Evolutionary conservation across 2,797 vertebrate species (phyloP).

Genomic region (Eulemur albifrons): DNA sequence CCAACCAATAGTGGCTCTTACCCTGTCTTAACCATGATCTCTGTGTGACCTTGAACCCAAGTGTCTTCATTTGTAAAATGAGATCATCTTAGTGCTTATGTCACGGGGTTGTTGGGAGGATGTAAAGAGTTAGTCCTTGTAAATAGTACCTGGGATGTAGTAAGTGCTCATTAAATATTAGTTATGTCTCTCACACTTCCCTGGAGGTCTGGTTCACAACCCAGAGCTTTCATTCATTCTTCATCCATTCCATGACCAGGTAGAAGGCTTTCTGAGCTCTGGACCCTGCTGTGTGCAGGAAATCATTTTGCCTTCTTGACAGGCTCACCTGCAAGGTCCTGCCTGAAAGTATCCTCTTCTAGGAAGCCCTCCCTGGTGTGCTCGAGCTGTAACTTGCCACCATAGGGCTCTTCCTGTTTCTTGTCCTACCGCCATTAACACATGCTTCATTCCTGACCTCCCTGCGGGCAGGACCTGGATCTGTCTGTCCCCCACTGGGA

Average conservation of each 20-base stretch:
- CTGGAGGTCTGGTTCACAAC: background rate
- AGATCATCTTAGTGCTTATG: background rate
- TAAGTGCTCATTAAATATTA: background rate
- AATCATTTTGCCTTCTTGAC: background rate
- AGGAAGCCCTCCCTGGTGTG: background rate
- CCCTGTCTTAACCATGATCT: background rate
- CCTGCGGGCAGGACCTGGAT: background rate
- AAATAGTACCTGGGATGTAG: too few species aligned
- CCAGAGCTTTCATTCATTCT: background rate
- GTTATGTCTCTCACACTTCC: background rate
- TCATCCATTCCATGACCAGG: background rate
- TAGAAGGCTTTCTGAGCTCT: background rate
- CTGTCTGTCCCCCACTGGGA: background rate
- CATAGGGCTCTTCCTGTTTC: background rate
- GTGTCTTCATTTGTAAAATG: background rate
- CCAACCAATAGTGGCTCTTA: background rate
- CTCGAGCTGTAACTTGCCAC: background rate
- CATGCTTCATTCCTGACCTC: background rate
- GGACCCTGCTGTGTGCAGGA: background rate
- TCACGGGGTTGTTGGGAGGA: background rate
- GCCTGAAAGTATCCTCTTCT: background rate
- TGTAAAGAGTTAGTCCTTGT: background rate
- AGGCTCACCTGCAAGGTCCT: background rate
- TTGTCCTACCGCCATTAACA: background rate
- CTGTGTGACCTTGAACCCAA: background rate